Percentiles rank a stretch among this genome's conserved stretches.
phyloP scores from a whole-genome alignment of 2,888 invertebrate genomes.

The Callyntrura sp. region DNA sequence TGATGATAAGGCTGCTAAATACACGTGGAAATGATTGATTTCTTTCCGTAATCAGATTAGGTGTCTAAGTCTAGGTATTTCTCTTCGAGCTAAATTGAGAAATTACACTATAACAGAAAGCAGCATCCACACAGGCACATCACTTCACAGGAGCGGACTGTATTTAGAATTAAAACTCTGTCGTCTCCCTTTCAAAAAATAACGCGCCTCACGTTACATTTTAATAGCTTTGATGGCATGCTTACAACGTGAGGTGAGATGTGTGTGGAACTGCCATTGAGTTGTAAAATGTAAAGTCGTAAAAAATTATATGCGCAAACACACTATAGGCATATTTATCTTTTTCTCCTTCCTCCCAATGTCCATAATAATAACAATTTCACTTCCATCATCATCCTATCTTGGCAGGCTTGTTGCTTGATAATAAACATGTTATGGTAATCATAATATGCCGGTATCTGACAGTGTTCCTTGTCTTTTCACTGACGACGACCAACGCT shows the following conservation, averaged over 20 bases:
- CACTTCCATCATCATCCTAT: neutral
- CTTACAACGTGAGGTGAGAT: constrained; percentile 26
- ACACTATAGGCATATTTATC: constrained; percentile 30
- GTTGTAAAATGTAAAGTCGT: constrained; percentile 57
- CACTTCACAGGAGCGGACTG: too few relatives aligned
- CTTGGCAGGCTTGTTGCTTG: too few relatives aligned
- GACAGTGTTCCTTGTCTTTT: neutral
- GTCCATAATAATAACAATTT: neutral
- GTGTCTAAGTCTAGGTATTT: too few relatives aligned
- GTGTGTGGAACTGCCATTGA: constrained; percentile 45
- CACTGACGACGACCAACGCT: constrained; percentile 37
- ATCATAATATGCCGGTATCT: neutral
- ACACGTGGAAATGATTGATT: constrained; percentile 57
- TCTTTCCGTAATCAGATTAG: too few relatives aligned
- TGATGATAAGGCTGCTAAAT: too few relatives aligned
- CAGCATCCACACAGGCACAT: too few relatives aligned
- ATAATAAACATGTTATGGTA: neutral
- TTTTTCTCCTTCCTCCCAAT: constrained; percentile 50
- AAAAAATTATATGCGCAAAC: constrained; percentile 41
- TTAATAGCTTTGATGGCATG: too few relatives aligned
- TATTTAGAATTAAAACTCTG: too few relatives aligned
- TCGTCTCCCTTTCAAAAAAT: too few relatives aligned
- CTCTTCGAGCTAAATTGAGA: too few relatives aligned
- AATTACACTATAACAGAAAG: too few relatives aligned
- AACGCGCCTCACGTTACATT: too few relatives aligned